A percentile compares a stretch with the other conserved stretches of the same genome.
Evolutionary conservation across 2,113 vertebrate genomes (phyloP).

Genomic region (Capreolus pygargus): DNA sequence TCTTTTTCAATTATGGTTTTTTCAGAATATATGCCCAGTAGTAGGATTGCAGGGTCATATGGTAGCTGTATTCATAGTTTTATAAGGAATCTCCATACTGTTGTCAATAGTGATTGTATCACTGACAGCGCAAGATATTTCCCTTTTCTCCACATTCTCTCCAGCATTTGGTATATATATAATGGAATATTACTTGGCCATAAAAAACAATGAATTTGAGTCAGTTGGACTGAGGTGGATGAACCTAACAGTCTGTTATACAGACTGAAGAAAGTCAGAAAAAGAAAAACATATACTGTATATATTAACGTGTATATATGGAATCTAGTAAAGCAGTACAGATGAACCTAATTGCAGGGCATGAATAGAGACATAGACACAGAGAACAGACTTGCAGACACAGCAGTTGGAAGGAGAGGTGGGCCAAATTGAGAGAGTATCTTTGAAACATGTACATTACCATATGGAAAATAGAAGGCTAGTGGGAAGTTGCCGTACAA

Average conservation of each 20-base stretch:
- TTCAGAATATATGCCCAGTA: background rate
- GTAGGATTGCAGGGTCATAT: background rate
- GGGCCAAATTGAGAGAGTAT: background rate
- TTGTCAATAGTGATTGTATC: background rate
- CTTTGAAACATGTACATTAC: background rate
- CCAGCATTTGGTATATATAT: background rate
- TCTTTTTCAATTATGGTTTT: background rate
- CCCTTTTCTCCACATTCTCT: background rate
- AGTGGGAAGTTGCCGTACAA: background rate
- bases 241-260: background rate
- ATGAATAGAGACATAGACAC: background rate
- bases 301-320: background rate
- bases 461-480: background rate
- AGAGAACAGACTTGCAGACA: background rate
- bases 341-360: background rate
- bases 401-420: background rate
- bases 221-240: fast-evolving
- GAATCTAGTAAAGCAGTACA: background rate
- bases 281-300: background rate
- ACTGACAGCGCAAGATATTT: background rate
- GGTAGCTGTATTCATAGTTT: background rate
- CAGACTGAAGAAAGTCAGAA: background rate
- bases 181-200: background rate
- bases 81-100: background rate
- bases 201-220: background rate